A percentile compares a stretch with the other conserved stretches of the same genome.
These are phyloP conservation scores for Cosmia pyralina DNA, from an alignment of 2,888 invertebrate species.

Conservation along the genomic window DNA sequence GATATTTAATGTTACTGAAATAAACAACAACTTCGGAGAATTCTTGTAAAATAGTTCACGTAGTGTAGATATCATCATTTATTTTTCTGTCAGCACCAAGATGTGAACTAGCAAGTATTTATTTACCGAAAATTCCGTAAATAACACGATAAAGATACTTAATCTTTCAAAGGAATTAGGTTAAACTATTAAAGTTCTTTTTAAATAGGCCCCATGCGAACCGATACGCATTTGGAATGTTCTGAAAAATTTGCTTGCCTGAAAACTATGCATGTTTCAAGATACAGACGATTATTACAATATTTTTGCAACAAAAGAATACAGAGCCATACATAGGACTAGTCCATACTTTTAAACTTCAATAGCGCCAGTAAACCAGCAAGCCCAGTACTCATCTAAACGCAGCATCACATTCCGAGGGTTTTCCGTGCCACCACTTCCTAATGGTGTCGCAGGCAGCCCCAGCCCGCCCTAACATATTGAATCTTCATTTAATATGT, in stretches of 20 bases:
- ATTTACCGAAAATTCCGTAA: neutral
- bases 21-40: neutral
- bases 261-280: neutral
- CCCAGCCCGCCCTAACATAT: conserved; percentile 81
- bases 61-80: conserved; percentile 19
- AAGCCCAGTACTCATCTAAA: conserved; percentile 65
- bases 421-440: conserved; percentile 86
- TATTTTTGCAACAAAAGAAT: neutral
- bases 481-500: conserved; percentile 87
- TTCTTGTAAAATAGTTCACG: neutral
- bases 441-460: conserved; percentile 84
- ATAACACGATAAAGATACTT: conserved; percentile 5
- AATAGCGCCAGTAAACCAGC: conserved; percentile 24
- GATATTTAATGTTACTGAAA: conserved; percentile 24
- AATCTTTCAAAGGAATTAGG: conserved; percentile 22
- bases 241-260: neutral
- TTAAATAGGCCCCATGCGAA: neutral
- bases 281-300: neutral
- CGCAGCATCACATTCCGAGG: conserved; percentile 82
- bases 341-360: neutral
- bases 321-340: neutral
- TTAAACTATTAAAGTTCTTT: conserved; percentile 15
- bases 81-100: conserved; percentile 11
- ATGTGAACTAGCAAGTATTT: conserved; percentile 22
- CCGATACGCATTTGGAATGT: neutral